Percentiles rank a stretch among this genome's conserved stretches.
phyloP scores from a whole-genome alignment of 2,113 vertebrate species.

The Pseudois nayaur region DNA sequence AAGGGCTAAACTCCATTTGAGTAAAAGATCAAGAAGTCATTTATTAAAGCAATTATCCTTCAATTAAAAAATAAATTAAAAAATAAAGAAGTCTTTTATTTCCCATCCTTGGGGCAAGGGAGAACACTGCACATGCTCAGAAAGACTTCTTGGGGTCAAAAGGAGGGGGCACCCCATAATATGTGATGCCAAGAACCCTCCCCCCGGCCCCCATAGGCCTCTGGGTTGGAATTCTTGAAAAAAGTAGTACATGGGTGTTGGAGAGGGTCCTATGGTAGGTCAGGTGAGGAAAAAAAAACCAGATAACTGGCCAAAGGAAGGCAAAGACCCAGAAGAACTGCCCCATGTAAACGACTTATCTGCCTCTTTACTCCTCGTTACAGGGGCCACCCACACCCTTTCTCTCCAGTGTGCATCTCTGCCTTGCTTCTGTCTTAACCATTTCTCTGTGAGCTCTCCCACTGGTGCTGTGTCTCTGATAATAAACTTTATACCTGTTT shows the following conservation, averaged over 20 bases:
- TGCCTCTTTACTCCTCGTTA: not conserved
- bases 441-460: not conserved
- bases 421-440: not conserved
- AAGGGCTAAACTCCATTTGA: not conserved
- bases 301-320: not conserved
- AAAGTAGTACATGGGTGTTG: not conserved
- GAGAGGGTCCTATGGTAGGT: not conserved
- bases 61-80: not conserved
- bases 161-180: not conserved
- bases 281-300: not conserved
- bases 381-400: not conserved
- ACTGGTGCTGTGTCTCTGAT: not conserved
- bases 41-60: not conserved
- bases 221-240: not conserved
- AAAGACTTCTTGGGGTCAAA: not conserved
- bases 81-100: not conserved
- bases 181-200: not conserved
- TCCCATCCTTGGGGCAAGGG: not conserved
- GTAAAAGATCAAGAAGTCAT: not conserved
- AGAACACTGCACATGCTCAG: not conserved
- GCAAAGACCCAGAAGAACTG: not conserved
- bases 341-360: not conserved
- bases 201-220: fast-evolving
- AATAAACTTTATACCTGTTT: not conserved
- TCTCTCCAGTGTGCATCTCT: not conserved